Evolutionary conservation across 2,797 vertebrate genomes (phyloP).

Genomic region (Takifugu ocellatus): DNA sequence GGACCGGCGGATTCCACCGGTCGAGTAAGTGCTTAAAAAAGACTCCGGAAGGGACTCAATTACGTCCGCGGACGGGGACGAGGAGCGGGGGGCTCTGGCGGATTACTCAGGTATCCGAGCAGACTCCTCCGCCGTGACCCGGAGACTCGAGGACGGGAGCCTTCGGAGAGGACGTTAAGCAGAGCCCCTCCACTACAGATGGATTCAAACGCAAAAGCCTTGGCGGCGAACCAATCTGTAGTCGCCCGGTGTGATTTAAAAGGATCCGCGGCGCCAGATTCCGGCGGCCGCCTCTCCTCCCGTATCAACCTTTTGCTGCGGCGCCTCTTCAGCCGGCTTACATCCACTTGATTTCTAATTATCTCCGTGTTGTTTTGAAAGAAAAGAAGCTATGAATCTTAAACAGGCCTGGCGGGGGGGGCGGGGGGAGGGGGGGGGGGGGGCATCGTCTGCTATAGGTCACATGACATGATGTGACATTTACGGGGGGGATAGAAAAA

Average conservation of each 20-base stretch:
- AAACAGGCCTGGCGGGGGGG: constrained; percentile 14
- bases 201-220: not conserved
- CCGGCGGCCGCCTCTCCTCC: not conserved
- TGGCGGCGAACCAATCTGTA: not conserved
- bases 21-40: constrained; percentile 25
- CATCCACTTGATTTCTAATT: constrained; percentile 26
- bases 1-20: constrained; percentile 43
- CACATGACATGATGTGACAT: constrained; percentile 7
- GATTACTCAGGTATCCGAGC: constrained; percentile 19
- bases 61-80: constrained; percentile 6
- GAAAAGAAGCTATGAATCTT: constrained; percentile 26
- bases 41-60: constrained; percentile 13
- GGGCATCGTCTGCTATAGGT: constrained; percentile 6
- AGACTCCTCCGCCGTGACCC: constrained; percentile 8
- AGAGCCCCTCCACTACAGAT: not conserved
- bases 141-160: not conserved
- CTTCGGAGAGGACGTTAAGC: constrained; percentile 8
- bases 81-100: not conserved
- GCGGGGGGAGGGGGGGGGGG: not conserved
- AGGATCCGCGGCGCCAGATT: constrained; percentile 11
- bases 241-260: constrained; percentile 12
- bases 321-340: constrained; percentile 12
- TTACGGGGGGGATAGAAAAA: constrained; percentile 3
- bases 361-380: constrained; percentile 8
- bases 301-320: constrained; percentile 12